Conservation (phyloP, 2,113 vertebrate genomes). For the cattle (Bos taurus) region DNA sequence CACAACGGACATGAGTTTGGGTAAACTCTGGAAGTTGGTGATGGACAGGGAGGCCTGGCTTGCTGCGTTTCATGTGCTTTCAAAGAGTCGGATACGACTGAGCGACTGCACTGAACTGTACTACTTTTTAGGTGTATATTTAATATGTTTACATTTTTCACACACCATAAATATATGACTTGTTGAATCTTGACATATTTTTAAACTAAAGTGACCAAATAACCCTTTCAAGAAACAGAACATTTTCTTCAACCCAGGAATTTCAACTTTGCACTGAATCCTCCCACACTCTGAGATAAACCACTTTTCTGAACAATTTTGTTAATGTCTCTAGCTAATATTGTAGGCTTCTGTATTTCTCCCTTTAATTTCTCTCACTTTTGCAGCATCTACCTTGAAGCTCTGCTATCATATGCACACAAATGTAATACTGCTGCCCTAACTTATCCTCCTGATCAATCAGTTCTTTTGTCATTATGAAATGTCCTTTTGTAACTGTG, state of each 20-base stretch:
- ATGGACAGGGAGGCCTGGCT: background rate
- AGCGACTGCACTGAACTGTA: background rate
- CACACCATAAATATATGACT: background rate
- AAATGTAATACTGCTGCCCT: background rate
- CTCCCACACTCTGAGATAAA: background rate
- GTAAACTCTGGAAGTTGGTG: background rate
- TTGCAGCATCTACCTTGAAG: background rate
- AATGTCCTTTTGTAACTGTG: background rate
- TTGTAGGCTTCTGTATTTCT: background rate
- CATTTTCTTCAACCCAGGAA: background rate
- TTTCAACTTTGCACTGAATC: background rate
- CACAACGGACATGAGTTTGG: background rate
- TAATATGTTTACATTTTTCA: background rate
- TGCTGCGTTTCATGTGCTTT: background rate
- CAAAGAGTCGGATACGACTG: accelerated
- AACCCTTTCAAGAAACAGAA: background rate
- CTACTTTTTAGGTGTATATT: background rate
- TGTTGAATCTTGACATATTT: background rate
- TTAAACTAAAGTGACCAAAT: background rate
- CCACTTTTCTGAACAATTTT: background rate
- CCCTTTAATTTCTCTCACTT: background rate
- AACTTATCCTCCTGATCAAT: background rate
- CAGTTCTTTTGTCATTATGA: no score
- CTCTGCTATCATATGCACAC: background rate
- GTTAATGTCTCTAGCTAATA: background rate